Conservation (phyloP, 2,113 vertebrate species). For the Tachuris rubrigastra region DNA sequence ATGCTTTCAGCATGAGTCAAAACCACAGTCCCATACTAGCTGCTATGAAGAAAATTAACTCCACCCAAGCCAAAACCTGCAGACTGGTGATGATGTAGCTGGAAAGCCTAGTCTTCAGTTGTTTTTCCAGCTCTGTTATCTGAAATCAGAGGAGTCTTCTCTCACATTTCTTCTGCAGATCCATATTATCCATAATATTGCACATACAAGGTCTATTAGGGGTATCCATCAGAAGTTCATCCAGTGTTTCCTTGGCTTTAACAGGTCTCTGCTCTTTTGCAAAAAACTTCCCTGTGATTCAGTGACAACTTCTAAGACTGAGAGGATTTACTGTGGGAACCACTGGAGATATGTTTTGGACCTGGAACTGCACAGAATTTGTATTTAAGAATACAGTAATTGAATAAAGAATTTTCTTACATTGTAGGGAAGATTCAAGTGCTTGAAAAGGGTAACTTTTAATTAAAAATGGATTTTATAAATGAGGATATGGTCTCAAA, state of each 20-base stretch:
- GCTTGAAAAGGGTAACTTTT: neutral
- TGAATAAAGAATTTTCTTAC: neutral
- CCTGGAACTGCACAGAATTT: neutral
- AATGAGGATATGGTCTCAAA: neutral
- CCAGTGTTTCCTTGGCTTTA: neutral
- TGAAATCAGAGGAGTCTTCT: neutral
- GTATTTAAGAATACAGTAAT: neutral
- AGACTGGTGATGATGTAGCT: neutral
- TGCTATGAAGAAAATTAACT: neutral
- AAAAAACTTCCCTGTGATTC: neutral
- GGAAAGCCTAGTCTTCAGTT: neutral
- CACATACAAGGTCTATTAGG: neutral
- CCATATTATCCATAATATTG: fast-evolving
- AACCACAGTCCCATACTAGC: too few relatives aligned
- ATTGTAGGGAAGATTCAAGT: neutral
- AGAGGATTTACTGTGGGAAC: neutral
- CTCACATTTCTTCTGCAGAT: neutral
- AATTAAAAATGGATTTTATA: neutral
- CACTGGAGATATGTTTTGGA: fast-evolving
- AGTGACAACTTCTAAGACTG: neutral
- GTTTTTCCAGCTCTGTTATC: neutral
- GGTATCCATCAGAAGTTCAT: neutral
- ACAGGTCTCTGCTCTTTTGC: neutral
- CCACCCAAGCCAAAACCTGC: fast-evolving
- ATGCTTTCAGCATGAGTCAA: neutral